phyloP scores from a whole-genome alignment of 2,797 vertebrate species.

The Eremophila alpestris region DNA sequence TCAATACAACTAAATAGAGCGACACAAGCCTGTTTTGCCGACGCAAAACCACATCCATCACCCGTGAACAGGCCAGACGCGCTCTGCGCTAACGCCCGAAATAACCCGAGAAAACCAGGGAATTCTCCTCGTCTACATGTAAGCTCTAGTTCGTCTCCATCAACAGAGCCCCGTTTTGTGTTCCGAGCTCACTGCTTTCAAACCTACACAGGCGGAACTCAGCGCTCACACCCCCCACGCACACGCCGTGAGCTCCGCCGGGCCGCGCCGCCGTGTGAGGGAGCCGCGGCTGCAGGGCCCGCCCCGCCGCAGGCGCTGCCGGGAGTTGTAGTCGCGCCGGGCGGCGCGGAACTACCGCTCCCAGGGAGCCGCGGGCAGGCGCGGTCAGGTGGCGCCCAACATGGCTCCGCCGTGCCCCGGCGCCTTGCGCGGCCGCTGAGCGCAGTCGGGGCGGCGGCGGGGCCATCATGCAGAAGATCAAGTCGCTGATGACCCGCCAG shows the following conservation, averaged over 20 bases:
- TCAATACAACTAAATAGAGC: fast-evolving
- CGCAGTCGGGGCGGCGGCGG: neutral
- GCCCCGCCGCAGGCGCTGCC: neutral
- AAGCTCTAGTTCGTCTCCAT: fast-evolving
- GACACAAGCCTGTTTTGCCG: too few relatives aligned
- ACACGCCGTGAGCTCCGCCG: too few relatives aligned
- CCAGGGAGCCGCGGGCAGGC: constrained; percentile 67
- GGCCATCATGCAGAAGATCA: constrained; percentile 93
- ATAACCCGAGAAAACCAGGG: fast-evolving
- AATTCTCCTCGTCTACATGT: fast-evolving
- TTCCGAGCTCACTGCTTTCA: fast-evolving
- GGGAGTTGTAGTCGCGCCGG: constrained; percentile 46
- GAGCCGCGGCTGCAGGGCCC: fast-evolving
- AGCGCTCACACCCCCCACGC: fast-evolving
- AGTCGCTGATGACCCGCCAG: constrained; percentile 96
- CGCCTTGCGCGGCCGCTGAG: neutral
- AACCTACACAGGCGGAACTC: fast-evolving
- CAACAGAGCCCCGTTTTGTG: fast-evolving
- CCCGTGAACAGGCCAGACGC: fast-evolving
- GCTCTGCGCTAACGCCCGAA: fast-evolving
- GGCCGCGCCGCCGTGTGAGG: too few relatives aligned
- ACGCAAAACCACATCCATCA: neutral
- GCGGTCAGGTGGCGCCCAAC: constrained; percentile 83
- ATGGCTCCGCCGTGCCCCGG: constrained; percentile 81
- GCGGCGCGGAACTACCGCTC: constrained; percentile 60